Evolutionary conservation across 2,888 invertebrate species (phyloP), one percentile per base, ranked within the genome.

Genomic region (Horisme vitalbata): DNA sequence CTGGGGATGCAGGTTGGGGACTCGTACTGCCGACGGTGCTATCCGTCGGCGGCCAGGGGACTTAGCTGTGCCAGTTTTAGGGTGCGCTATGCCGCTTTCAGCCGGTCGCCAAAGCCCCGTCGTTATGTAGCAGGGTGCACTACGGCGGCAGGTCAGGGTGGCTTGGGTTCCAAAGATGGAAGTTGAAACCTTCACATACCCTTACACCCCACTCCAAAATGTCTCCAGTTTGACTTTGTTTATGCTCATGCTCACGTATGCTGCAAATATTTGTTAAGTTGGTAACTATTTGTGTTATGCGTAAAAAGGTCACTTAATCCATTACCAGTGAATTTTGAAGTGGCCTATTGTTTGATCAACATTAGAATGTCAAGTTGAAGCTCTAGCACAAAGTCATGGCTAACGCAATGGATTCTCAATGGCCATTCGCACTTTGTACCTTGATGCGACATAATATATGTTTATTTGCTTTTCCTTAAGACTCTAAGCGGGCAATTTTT

Each of bases 221-320:
- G 6, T 18, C 18, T 18, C 4, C 6, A 18, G 6, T 18, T 1
- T 5, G 4, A 18, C 6, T 18, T 18, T 18, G 18, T 5, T 18
- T 4, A 18, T 2, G 4, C 18, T 18, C 6, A 18, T 18, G 1
- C 18, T 18, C 5, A 15, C 15, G 15, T 15, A 18, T 53, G 55
- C 52, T 52, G 52, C 64, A 70, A 82, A 83, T 76, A 81, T 82
- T 82, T 72, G 70, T 50, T 41, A 45, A 64, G 60, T 21, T 32
- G 27, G 9, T 18, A 18, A 4, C 18, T 80, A 71, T 82, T 78
- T 82, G 72, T 67, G 57, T 59, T 59, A 64, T 56, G 61, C 52
- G 65, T 57, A 59, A 69, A 79, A 83, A 84, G 83, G 80, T 82
- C 79, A 63, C 59, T 58, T 65, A n/a, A 57, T 67, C 70, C 73